Base-by-base conservation (phyloP, 2,888 invertebrate genomes). In the Perizoma flavofasciatum region DNA sequence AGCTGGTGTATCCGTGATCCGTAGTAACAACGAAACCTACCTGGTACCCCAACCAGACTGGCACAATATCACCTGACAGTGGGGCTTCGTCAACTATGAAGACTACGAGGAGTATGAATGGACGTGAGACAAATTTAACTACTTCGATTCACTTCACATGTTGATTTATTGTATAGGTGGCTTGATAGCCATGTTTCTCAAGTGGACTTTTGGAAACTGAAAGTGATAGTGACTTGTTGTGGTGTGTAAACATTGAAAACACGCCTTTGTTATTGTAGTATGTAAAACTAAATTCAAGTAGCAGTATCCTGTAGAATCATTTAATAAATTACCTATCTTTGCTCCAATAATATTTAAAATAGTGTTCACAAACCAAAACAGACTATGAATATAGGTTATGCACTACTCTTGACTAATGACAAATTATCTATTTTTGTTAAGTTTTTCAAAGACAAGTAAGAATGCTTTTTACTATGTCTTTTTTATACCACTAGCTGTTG, bases 21-120 rank as follows among this genome's bases (percentile, higher is more conserved):
- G 94, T 55, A 96, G 96, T 86, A 94, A 97, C 87, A 98, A 98
- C 86, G 95, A 95, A 77, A 98, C 98, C 0, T 97, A 95, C 85
- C 93, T 96, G 73, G 93, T 96, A 66, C 96, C 95, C 41, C 96
- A 96, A 79, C 94, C 95, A 60, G 96, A 97, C 82, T 97, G 96
- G 96, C 94, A 92, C 83, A 89, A 92, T 70, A 89, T 90, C 67
- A 92, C 92, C 65, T 92, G 92, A 92, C 91, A 91, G 89, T 92
- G 91, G 92, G 90, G 92, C 1, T 88, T 84, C 5, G 90, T 91
- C 68, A 88, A 90, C 59, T 92, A 89, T 70, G 85, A 89, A 63
- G 84, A 83, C 51, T 89, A 91, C 67, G 89, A 90, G 57, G 91
- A 91, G 69, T 91, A 90, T 82, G 91, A 92, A 75, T 91, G 91